Percentiles rank a stretch among this genome's conserved stretches.
These are phyloP conservation scores for Hipposideros armiger DNA, from an alignment of 2,113 vertebrate genomes.

Conservation along the genomic window DNA sequence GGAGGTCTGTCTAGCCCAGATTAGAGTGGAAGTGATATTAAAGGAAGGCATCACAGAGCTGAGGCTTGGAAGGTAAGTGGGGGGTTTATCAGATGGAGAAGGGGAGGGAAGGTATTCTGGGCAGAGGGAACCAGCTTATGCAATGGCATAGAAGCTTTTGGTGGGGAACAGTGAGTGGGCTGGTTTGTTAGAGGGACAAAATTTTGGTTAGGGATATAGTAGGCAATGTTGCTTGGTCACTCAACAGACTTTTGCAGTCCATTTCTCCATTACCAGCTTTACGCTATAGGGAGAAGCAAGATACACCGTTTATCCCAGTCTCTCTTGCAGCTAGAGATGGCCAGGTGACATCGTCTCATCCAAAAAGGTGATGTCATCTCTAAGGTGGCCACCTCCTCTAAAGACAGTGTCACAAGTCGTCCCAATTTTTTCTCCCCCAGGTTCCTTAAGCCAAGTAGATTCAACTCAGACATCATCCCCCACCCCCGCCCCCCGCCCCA, in stretches of 20 bases:
- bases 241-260: not conserved
- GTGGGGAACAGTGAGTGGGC: not conserved
- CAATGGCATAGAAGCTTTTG: not conserved
- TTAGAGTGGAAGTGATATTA: not conserved
- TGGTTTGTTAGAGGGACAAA: not conserved
- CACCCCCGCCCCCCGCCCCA: accelerated
- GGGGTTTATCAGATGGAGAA: not conserved
- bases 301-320: not conserved
- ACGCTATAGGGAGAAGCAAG: not conserved
- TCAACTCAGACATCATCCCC: not conserved
- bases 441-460: not conserved
- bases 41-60: not conserved
- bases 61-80: not conserved
- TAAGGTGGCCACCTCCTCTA: not conserved
- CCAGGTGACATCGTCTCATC: not conserved
- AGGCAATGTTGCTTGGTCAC: not conserved
- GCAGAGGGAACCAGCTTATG: not conserved
- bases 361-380: not conserved
- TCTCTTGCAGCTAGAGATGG: not conserved
- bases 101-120: not conserved
- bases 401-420: not conserved
- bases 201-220: not conserved
- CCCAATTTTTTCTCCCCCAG: no score
- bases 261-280: not conserved
- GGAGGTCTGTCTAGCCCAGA: not conserved